A percentile compares a stretch with the other conserved stretches of the same genome.
Conservation (phyloP, 2,888 invertebrate species). For the Xestia rhomboidea region DNA sequence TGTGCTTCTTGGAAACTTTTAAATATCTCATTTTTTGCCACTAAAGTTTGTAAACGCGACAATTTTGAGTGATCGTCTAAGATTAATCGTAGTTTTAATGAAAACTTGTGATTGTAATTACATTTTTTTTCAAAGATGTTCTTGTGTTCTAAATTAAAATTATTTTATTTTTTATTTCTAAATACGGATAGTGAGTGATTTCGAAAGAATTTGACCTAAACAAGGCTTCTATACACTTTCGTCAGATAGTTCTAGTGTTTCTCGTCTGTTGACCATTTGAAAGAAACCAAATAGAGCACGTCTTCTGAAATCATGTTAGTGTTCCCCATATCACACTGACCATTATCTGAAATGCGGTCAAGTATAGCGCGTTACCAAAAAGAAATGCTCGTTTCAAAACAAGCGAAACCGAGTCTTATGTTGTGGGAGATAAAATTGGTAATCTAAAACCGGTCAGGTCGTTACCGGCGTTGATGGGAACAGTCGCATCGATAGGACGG, state of each 20-base stretch:
- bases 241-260: neutral
- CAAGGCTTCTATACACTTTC: neutral
- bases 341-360: conserved; percentile 56
- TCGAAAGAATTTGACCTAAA: neutral
- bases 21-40: conserved; percentile 30
- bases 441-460: conserved; percentile 47
- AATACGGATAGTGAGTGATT: too few species aligned
- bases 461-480: conserved; percentile 55
- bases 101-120: neutral
- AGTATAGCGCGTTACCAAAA: conserved; percentile 36
- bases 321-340: conserved; percentile 29
- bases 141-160: neutral
- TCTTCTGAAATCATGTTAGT: conserved; percentile 37
- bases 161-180: too few species aligned
- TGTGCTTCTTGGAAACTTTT: conserved; percentile 39
- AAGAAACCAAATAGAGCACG: conserved; percentile 30
- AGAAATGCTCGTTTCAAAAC: conserved; percentile 21
- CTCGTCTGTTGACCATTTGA: conserved; percentile 1
- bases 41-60: conserved; percentile 32
- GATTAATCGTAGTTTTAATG: neutral
- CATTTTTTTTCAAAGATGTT: neutral
- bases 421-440: conserved; percentile 11
- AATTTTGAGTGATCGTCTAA: conserved; percentile 16
- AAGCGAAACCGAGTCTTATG: conserved; percentile 33
- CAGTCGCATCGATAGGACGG: conserved; percentile 57